These are phyloP conservation scores for Oryzias curvinotus DNA, from an alignment of 2,113 vertebrate genomes.

Conservation along the genomic window DNA sequence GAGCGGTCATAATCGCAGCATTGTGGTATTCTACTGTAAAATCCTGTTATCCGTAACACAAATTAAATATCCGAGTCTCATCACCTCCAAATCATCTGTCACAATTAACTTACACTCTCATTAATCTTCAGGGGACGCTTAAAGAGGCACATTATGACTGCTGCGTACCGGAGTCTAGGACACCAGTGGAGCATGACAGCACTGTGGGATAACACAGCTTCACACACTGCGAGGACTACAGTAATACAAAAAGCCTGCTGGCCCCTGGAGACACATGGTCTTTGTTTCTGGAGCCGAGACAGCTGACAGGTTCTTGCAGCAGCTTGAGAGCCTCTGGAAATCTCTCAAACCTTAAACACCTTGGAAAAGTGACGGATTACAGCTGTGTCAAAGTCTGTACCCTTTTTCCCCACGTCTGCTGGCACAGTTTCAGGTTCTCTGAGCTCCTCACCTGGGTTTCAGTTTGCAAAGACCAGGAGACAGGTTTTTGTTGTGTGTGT, in stretches of 20 bases:
- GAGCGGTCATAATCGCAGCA: neutral
- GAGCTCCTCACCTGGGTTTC: conserved; percentile 19
- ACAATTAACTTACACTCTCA: conserved; percentile 19
- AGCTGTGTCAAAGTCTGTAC: conserved; percentile 30
- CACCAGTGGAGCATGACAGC: conserved; percentile 41
- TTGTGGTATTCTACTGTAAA: conserved; percentile 6
- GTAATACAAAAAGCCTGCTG: conserved; percentile 48
- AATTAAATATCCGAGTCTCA: conserved; percentile 32
- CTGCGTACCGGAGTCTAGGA: conserved; percentile 33
- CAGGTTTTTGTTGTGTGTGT: conserved; percentile 2
- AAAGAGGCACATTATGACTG: conserved; percentile 23
- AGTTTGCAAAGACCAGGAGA: conserved; percentile 8
- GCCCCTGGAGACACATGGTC: conserved; percentile 35
- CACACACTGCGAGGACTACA: conserved; percentile 20
- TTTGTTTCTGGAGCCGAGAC: conserved; percentile 28
- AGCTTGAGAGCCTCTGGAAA: conserved; percentile 44
- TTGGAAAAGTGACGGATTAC: conserved; percentile 50
- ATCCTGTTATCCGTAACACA: conserved; percentile 5
- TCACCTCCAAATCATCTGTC: conserved; percentile 37
- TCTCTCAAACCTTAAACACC: conserved; percentile 43
- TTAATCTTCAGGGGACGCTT: conserved; percentile 38
- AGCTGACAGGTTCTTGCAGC: conserved; percentile 48
- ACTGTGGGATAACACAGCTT: conserved; percentile 23
- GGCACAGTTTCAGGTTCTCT: conserved; percentile 30
- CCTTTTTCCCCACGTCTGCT: conserved; percentile 42